Evolutionary conservation across 2,113 vertebrate genomes (phyloP), one percentile per base, ranked within the genome.

Genomic region (Festucalex cinctus): DNA sequence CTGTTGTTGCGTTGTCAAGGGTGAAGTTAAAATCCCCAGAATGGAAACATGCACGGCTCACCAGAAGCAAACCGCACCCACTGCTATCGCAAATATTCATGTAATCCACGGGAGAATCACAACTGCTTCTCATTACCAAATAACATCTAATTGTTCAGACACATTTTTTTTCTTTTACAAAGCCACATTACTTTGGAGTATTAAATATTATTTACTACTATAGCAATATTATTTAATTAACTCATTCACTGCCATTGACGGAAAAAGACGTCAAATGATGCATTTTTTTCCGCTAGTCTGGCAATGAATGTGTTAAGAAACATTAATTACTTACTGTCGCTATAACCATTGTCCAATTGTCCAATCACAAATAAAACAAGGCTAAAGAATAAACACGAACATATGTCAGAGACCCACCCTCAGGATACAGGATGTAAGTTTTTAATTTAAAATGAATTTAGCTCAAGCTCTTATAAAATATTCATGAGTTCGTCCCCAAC

Each of bases 361-460:
- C 74, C 39, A 70, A 49, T 71, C 37, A 75, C 68, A 77, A 76
- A 0, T 46, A 19, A 46, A 49, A 76, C 69, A 51, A 44, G 19
- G 53, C 73, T 65, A 66, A 71, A 83, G 73, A 85, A 87, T 90
- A 88, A 89, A 88, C 81, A 80, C 81, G 80, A 70, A 64, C 88
- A 87, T 89, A 89, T 88, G 85, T 82, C 69, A 6, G 46, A 54
- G 14, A 26, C 37, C 53, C 71, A 80, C 84, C 86, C 84, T 83
- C 59, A 22, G 81, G 86, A 41, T 16, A 62, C 6, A 43, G 78
- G 74, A 82, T 85, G 79, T 79, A 86, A 77, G 83, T 26, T 84
- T 88, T 91, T 87, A 66, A 81, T 77, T 84, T 81, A 76, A 72
- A 83, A 80, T 80, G 73, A 85, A 88, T 88, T 88, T 83, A 84